These are phyloP conservation scores for Macropus fuliginosus DNA, from an alignment of 2,797 vertebrate species.

Conservation along the genomic window DNA sequence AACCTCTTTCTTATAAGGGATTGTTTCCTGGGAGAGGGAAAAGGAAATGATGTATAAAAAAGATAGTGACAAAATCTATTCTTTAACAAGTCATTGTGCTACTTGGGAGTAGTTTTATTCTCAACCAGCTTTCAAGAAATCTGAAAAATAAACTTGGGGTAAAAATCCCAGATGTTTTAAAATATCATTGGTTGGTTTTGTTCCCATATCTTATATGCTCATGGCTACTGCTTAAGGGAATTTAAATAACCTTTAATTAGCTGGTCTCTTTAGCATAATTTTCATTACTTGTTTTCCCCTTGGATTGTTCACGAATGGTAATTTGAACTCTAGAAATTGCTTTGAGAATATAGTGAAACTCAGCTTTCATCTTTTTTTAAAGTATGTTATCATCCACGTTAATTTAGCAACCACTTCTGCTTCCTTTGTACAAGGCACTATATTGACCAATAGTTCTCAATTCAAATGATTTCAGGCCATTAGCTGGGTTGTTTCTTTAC, in stretches of 20 bases:
- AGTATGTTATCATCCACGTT: too few species aligned
- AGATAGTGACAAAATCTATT: background rate
- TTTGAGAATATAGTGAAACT: background rate
- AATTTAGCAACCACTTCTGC: background rate
- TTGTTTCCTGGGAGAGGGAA: background rate
- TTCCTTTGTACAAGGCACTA: background rate
- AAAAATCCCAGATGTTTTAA: background rate
- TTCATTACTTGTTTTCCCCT: background rate
- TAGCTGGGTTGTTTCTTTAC: background rate
- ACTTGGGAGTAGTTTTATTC: background rate
- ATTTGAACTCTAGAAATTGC: background rate
- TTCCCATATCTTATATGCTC: background rate
- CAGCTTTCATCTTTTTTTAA: background rate
- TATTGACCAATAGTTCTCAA: too few species aligned
- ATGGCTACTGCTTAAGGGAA: background rate
- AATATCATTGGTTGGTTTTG: background rate
- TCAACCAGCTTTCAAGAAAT: background rate
- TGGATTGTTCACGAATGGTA: background rate
- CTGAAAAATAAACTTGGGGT: background rate
- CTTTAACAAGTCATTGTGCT: background rate
- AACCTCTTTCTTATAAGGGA: conserved; percentile 9
- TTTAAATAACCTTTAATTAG: background rate
- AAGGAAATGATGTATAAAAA: background rate
- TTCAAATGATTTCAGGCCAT: background rate
- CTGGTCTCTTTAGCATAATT: background rate